Percentiles rank a stretch among this genome's conserved stretches.
Evolutionary conservation across 2,113 vertebrate genomes (phyloP).

Genomic region (Percopsis transmontana): DNA sequence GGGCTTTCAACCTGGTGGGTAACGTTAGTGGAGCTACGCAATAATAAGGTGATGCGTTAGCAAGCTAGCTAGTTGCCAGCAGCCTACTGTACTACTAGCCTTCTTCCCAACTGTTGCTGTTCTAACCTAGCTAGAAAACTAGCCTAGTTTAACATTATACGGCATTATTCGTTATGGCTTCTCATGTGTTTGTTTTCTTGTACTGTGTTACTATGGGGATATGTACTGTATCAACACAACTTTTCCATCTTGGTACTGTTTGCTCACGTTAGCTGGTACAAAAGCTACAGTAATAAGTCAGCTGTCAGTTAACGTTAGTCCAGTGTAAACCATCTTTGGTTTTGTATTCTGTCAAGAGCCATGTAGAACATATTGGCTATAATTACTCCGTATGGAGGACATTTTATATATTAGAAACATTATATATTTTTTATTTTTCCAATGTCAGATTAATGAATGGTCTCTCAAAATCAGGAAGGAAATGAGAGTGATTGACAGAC

Average conservation of each 20-base stretch:
- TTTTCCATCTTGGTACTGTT: too few relatives aligned
- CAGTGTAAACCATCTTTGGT: neutral
- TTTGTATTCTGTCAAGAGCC: neutral
- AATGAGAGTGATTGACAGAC: constrained; percentile 94
- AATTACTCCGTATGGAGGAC: neutral
- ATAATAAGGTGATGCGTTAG: neutral
- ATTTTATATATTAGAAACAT: neutral
- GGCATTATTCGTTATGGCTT: neutral
- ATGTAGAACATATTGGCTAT: neutral
- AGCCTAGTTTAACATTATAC: neutral
- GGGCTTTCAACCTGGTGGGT: neutral
- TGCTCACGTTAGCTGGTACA: too few relatives aligned
- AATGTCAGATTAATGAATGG: constrained; percentile 91
- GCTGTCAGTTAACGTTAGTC: neutral
- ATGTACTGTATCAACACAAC: neutral
- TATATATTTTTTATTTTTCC: neutral
- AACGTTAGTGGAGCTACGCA: neutral
- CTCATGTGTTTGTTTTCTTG: neutral
- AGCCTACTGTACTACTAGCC: constrained; percentile 26
- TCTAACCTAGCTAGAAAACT: neutral
- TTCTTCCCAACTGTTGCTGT: constrained; percentile 33
- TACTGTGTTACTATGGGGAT: neutral
- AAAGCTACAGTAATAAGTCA: too few relatives aligned
- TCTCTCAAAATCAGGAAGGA: constrained; percentile 94
- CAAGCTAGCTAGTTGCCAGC: constrained; percentile 17